phyloP scores from a whole-genome alignment of 2,797 vertebrate genomes.

The Mormyrus proboscirostris region DNA sequence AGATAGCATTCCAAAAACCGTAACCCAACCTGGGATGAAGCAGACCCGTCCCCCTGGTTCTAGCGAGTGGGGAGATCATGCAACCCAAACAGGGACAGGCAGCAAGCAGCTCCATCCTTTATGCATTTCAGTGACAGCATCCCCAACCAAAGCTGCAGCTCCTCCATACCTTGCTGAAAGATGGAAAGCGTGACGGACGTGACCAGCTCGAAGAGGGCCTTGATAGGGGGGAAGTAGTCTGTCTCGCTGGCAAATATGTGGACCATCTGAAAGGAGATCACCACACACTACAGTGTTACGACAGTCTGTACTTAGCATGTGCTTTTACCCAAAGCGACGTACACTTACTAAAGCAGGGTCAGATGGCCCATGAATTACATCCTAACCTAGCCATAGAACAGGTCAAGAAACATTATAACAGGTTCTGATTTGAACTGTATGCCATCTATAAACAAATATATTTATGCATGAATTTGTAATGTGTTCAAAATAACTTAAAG shows the following conservation, averaged over 20 bases:
- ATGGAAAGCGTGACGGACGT: constrained; percentile 93
- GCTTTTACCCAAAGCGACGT: background rate
- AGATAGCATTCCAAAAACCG: background rate
- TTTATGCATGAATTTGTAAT: background rate
- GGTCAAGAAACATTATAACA: background rate
- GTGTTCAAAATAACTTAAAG: background rate
- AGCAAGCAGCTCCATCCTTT: background rate
- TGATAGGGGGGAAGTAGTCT: constrained; percentile 92
- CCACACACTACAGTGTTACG: background rate
- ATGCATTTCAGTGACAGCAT: background rate
- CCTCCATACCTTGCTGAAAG: constrained; percentile 95
- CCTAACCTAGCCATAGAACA: background rate
- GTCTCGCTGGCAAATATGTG: constrained; percentile 97
- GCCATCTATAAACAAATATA: background rate
- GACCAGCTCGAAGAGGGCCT: constrained; percentile 94
- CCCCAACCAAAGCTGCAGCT: constrained; percentile 33
- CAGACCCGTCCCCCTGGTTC: background rate
- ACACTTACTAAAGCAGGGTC: background rate
- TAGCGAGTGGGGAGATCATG: background rate
- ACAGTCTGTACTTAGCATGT: background rate
- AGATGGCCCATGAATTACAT: background rate
- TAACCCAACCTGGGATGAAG: background rate
- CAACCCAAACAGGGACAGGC: background rate
- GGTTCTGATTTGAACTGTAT: background rate
- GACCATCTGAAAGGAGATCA: constrained; percentile 76